Base-by-base conservation (phyloP, 1,140 invertebrate genomes). In the Polypedilum vanderplanki region DNA sequence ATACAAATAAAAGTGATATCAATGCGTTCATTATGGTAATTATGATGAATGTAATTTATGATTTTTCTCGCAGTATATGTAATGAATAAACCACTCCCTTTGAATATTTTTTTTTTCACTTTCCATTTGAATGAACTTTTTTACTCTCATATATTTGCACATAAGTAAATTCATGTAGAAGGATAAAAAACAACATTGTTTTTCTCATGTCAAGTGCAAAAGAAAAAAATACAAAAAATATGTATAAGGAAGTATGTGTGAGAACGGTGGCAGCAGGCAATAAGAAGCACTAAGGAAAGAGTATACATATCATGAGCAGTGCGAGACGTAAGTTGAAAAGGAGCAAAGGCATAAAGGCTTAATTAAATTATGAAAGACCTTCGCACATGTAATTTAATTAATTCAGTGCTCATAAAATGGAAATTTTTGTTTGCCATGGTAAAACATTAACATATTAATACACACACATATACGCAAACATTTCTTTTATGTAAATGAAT, bases 391-490 rank as follows among this genome's bases (percentile, higher is more conserved):
- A 57, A 57, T 57, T 57, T 57, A 57, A 57, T 57, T 57, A 57
- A 57, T 57, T 57, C 46, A 57, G 12, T 57, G 46, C 46, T 57
- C 46, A 12, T 57, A 57, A 57, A 57, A 57, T 15, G 46, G 46
- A 57, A 57, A 57, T 57, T 57, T 57, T 57, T 57, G 46, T 57
- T 57, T 57, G 46, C 46, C n/a, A 57, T 57, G 46, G 46, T n/a
- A 57, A 46, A 57, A 57, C 46, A 57, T 57, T 57, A 57, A 57
- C 46, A 57, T 57, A 57, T 57, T 57, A 57, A 57, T 57, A 57
- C 24, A 57, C n/a, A n/a, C 12, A 57, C 46, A 57, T 57, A 57
- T 57, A 57, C 46, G 24, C 24, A 33, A 33, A 33, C 24, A 33
- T 33, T 33, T 5, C 24, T 33, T 33, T 33, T 33, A 33, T 33